Conservation (phyloP, 2,888 invertebrate species). For the Halictus quadricinctus region DNA sequence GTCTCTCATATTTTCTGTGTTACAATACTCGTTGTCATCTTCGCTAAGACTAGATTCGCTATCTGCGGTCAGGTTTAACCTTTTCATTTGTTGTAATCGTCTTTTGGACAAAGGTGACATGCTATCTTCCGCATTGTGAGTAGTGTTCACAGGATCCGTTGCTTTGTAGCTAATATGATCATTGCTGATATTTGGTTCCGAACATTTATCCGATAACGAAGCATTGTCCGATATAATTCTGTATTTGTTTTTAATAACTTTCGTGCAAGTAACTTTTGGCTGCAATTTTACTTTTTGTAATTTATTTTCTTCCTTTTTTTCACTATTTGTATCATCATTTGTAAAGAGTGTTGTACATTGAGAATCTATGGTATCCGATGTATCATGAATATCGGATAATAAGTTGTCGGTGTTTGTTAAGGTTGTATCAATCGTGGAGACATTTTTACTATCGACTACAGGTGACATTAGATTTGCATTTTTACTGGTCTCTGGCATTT, state of each 20-base stretch:
- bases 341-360: not conserved
- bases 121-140: constrained; percentile 11
- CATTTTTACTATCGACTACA: not conserved
- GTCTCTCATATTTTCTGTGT: constrained; percentile 27
- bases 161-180: not conserved
- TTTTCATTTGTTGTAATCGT: constrained; percentile 54
- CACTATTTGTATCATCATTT: not conserved
- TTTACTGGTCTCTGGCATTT: not conserved
- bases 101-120: constrained; percentile 33
- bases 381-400: not conserved
- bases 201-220: not conserved
- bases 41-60: constrained; percentile 50
- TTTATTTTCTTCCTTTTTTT: not conserved
- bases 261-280: constrained; percentile 61
- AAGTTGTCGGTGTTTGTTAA: not conserved
- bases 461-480: not conserved
- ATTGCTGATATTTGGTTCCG: not conserved
- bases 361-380: not conserved
- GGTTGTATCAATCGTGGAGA: not conserved
- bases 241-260: constrained; percentile 64
- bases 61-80: constrained; percentile 54
- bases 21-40: constrained; percentile 17
- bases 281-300: constrained; percentile 22
- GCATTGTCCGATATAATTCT: constrained; percentile 53
- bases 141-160: not conserved